A percentile compares a stretch with the other conserved stretches of the same genome.
Conservation (phyloP, 2,888 invertebrate genomes). For the Lasioglossum zephyrum region DNA sequence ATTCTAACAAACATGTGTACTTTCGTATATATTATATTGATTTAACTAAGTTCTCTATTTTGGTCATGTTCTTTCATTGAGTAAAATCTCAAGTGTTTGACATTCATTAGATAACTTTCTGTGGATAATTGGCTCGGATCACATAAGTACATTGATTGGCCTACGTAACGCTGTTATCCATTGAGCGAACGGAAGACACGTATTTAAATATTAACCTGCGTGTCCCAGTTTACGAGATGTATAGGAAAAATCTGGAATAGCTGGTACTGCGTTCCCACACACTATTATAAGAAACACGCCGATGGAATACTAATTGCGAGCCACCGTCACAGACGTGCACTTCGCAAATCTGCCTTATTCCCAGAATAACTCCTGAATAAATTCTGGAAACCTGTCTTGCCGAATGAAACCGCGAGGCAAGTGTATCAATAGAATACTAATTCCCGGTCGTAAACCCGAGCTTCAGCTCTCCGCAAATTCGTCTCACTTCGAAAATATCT, state of each 20-base stretch:
- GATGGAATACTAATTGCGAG: conserved; percentile 8
- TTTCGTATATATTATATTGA: too few species aligned
- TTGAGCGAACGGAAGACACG: neutral
- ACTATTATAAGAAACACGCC: conserved; percentile 15
- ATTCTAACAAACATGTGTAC: too few species aligned
- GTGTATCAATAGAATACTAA: conserved; percentile 26
- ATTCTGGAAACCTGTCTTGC: conserved; percentile 19
- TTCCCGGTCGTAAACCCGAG: neutral
- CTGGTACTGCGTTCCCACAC: conserved; percentile 8
- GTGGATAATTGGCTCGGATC: neutral
- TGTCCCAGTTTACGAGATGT: conserved; percentile 3
- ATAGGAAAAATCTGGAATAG: conserved; percentile 9
- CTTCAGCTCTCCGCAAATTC: neutral
- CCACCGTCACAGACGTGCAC: neutral
- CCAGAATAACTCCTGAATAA: conserved; percentile 22
- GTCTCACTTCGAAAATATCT: conserved; percentile 13
- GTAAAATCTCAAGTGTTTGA: neutral
- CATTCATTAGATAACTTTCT: neutral
- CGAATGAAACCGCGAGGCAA: conserved; percentile 18
- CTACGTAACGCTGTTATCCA: neutral
- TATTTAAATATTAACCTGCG: neutral
- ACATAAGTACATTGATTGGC: neutral
- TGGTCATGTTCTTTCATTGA: neutral
- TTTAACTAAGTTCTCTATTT: neutral
- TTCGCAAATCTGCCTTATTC: conserved; percentile 1